phyloP scores from a whole-genome alignment of 1,140 invertebrate genomes.

The silkworm (Bombyx mori) region DNA sequence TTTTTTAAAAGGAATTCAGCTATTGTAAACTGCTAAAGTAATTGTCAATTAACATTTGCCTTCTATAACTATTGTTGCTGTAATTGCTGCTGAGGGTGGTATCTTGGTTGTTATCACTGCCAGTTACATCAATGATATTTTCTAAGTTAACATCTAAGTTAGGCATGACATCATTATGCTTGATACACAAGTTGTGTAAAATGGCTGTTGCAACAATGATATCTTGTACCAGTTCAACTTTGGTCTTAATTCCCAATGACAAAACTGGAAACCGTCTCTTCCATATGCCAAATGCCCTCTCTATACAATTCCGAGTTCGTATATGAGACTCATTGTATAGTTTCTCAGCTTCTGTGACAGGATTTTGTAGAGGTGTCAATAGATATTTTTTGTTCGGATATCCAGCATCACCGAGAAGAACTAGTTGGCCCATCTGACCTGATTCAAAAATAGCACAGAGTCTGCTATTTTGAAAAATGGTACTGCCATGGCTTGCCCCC shows the following conservation, averaged over 20 bases:
- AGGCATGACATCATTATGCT: conserved; percentile 3
- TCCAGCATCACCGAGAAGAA: conserved; percentile 8
- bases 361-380: conserved; percentile 5
- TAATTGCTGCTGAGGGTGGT: too few species aligned
- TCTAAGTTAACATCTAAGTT: not conserved
- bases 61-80: too few species aligned
- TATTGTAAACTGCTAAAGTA: too few species aligned
- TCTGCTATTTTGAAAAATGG: conserved; percentile 6
- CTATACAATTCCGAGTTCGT: conserved; percentile 14
- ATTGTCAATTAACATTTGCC: too few species aligned
- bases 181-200: conserved; percentile 10
- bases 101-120: too few species aligned
- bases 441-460: too few species aligned
- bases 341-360: conserved; percentile 7
- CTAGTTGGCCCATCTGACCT: too few species aligned
- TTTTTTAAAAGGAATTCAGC: too few species aligned
- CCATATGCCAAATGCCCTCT: conserved; percentile 17
- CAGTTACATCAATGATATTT: too few species aligned
- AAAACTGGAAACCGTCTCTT: conserved; percentile 16
- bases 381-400: conserved; percentile 9
- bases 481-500: conserved; percentile 9
- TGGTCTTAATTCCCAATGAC: not conserved
- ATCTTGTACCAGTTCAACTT: not conserved
- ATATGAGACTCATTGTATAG: conserved; percentile 15
- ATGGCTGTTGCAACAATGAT: conserved; percentile 11